Evolutionary conservation across 2,113 vertebrate species (phyloP), one percentile per base, ranked within the genome.

Genomic region (Percina caprodes): DNA sequence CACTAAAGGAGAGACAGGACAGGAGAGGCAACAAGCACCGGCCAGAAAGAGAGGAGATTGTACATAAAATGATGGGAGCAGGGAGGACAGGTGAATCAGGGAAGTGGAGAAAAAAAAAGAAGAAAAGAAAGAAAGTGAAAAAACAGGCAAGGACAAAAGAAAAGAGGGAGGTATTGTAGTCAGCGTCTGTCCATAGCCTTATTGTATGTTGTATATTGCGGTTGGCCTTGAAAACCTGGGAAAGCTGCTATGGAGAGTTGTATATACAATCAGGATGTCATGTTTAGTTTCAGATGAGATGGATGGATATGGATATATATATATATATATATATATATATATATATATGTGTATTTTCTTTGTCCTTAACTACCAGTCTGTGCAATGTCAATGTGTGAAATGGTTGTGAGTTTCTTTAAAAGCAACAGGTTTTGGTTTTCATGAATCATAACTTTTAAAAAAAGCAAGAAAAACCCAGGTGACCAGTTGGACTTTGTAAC

Each of bases 271-370:
- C 84, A 83, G 73, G 58, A 73, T 86, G 83, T 61, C 9, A 49
- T 85, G 81, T 90, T 90, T 90, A 82, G 51, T 2, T 86, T 72
- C 18, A 76, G 10, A 83, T 42, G 67, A 80, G 56, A 69, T 75
- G 56, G 63, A 80, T 74, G 13, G 30, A 39, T 21, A 49, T 59
- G 21, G 33, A 68, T 68, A 60, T 77, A 66, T 58, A 77, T 39
- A 39, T 39, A 39, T 39, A 39, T 39, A 33, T 35, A 7, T 7
- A 35, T 35, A 35, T 35, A 39, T 39, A 39, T 39, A 9, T 39
- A 39, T 30, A 30, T 30, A 30, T 30, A 6, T 68, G 56, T 82
- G 70, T 84, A 46, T 88, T 80, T 84, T 5, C 66, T 71, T 82
- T 82, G 59, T 8, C 9, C 70, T 51, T 21, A 52, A 66, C 54